Evolutionary conservation across 2,797 vertebrate species (phyloP).

Genomic region (Lutjanus campechanus): DNA sequence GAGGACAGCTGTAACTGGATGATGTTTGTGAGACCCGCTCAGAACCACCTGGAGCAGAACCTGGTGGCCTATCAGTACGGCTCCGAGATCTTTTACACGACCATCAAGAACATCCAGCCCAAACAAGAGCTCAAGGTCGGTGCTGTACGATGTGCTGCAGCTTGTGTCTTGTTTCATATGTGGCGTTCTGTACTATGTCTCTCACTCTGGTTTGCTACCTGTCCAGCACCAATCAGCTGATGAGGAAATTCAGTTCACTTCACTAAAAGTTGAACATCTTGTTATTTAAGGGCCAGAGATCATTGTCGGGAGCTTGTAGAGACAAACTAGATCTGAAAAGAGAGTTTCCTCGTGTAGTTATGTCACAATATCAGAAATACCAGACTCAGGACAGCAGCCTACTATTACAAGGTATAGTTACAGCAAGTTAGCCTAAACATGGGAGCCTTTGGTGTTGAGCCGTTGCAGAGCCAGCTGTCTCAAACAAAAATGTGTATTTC

Average conservation of each 20-base stretch:
- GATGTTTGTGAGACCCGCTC: slow-evolving; percentile 99
- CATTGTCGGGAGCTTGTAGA: neutral
- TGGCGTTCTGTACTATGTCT: too few species aligned
- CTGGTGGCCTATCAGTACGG: slow-evolving; percentile 98
- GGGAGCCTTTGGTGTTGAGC: too few species aligned
- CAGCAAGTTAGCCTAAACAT: too few species aligned
- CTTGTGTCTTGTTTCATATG: neutral
- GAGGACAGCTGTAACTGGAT: slow-evolving; percentile 98
- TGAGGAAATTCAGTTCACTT: neutral
- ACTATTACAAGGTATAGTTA: too few species aligned
- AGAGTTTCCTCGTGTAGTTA: too few species aligned
- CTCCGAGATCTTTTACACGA: slow-evolving; percentile 96
- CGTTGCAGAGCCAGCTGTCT: too few species aligned
- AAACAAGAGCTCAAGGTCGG: slow-evolving; percentile 98
- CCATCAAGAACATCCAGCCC: slow-evolving; percentile 98
- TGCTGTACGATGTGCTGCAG: neutral
- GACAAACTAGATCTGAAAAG: too few species aligned
- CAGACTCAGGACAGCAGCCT: too few species aligned
- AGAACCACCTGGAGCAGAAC: slow-evolving; percentile 98
- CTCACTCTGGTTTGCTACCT: too few species aligned
- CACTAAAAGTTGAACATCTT: neutral
- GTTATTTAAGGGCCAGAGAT: neutral
- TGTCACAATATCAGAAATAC: too few species aligned
- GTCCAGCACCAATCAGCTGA: neutral
- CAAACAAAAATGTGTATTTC: too few species aligned